Base-by-base conservation (phyloP, 2,888 invertebrate species). In the Cryptops parisi region DNA sequence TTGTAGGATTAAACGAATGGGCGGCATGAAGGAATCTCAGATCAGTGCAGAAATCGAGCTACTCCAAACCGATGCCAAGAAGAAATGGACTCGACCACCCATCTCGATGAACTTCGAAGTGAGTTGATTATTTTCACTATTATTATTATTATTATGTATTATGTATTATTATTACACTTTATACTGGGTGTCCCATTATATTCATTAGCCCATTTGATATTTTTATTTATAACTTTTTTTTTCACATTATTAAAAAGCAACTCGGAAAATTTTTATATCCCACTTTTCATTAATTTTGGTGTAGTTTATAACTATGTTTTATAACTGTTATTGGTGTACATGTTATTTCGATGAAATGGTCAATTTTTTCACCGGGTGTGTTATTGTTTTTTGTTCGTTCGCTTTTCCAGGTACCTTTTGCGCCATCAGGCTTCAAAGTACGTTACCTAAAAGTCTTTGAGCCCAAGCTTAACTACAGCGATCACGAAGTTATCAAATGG, bases 401-500 rank as follows among this genome's bases (percentile, higher is more conserved):
- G 9, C 15, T 26, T 58, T 60, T 47, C 2, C 65, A 79, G 78
- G 98, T 99, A 61, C 98, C 98, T 2, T 99, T 98, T 71, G 98
- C 98, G 9, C 98, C 98, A 3, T 98, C 97, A 50, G 98, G 98
- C 1, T 96, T 99, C 70, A 98, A 99, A 78, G 98, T 99, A 55
- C 85, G 98, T 40, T 99, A 98, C 71, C 74, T 99, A 65, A 99
- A 99, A 72, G 98, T 99, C 58, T 99, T 99, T 65, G 98, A 99
- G 72, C 89, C 97, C 1, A 99, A 99, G 70, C 77, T 99, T 63
- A 99, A 99, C 76, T 99, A 99, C 72, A 97, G 96, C 1, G 98
- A 99, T 72, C 97, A 98, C 65, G 98, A 99, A 70, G 98, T 99
- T 60, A 97, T 99, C 68, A 99, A 99, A 81, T 99, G 98, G 98